phyloP scores from a whole-genome alignment of 2,888 invertebrate species.

The Clivina fossor region DNA sequence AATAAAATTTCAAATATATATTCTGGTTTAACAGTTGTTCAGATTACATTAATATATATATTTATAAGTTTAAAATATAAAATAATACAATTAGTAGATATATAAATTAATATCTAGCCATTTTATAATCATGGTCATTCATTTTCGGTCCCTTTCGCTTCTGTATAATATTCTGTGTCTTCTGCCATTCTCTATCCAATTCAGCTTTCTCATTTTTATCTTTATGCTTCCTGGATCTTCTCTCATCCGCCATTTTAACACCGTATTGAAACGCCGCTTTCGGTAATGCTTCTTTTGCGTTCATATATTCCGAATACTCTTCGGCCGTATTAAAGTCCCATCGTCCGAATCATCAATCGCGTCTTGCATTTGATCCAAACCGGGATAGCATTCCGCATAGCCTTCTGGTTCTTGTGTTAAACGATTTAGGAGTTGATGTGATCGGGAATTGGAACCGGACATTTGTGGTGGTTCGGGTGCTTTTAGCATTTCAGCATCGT shows the following conservation, averaged over 20 bases:
- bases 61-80: no score
- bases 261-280: slow-evolving; percentile 99
- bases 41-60: no score
- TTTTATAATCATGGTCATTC: slow-evolving; percentile 63
- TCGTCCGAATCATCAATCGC: slow-evolving; percentile 97
- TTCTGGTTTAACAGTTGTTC: no score
- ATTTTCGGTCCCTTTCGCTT: slow-evolving; percentile 70
- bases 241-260: slow-evolving; percentile 96
- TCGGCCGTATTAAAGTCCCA: slow-evolving; percentile 99
- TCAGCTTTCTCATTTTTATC: slow-evolving; percentile 96
- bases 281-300: slow-evolving; percentile 94
- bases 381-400: slow-evolving; percentile 98
- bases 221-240: slow-evolving; percentile 91
- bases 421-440: slow-evolving; percentile 67
- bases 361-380: slow-evolving; percentile 91
- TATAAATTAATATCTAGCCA: slow-evolving; percentile 61
- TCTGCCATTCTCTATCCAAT: slow-evolving; percentile 95
- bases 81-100: no score
- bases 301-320: slow-evolving; percentile 99
- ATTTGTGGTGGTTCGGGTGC: slow-evolving; percentile 38
- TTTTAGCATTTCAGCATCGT: slow-evolving; percentile 55
- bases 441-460: slow-evolving; percentile 32
- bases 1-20: no score
- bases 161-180: slow-evolving; percentile 85
- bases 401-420: slow-evolving; percentile 89